Conservation (phyloP, 2,888 invertebrate species). For the Dasypolia templi region DNA sequence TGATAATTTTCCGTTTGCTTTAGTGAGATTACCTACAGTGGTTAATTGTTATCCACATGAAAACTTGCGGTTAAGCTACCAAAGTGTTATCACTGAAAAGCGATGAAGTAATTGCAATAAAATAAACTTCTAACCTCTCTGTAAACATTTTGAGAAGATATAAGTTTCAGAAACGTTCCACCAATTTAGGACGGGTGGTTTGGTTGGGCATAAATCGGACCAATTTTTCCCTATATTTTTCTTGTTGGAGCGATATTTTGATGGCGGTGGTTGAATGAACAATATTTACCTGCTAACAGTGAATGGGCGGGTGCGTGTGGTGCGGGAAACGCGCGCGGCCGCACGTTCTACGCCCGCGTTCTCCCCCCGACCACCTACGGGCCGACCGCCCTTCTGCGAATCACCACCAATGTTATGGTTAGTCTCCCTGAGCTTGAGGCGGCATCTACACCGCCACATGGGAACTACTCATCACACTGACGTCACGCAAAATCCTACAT, state of each 20-base stretch:
- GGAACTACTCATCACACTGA: too few species aligned
- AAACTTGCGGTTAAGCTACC: not conserved
- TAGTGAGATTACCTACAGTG: not conserved
- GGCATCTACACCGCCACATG: too few species aligned
- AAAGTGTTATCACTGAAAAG: constrained; percentile 6
- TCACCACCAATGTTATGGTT: constrained; percentile 20
- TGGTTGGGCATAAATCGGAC: not conserved
- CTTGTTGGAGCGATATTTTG: not conserved
- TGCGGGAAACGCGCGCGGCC: constrained; percentile 88
- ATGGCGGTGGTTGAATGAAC: constrained; percentile 23
- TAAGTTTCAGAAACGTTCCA: not conserved
- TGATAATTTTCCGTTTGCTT: not conserved
- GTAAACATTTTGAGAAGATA: constrained; percentile 6
- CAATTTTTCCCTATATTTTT: constrained; percentile 5
- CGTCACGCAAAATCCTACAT: too few species aligned
- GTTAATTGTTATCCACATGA: constrained; percentile 6
- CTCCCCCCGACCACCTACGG: constrained; percentile 90
- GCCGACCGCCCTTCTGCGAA: constrained; percentile 87
- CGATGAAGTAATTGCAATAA: not conserved
- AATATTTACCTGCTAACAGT: constrained; percentile 90
- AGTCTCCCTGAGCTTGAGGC: not conserved
- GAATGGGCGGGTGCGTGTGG: constrained; percentile 90
- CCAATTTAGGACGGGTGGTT: not conserved
- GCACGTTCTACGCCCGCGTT: constrained; percentile 88
- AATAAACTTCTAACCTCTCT: not conserved